These are phyloP conservation scores for Macropodus opercularis DNA, from an alignment of 2,797 vertebrate species.

Conservation along the genomic window DNA sequence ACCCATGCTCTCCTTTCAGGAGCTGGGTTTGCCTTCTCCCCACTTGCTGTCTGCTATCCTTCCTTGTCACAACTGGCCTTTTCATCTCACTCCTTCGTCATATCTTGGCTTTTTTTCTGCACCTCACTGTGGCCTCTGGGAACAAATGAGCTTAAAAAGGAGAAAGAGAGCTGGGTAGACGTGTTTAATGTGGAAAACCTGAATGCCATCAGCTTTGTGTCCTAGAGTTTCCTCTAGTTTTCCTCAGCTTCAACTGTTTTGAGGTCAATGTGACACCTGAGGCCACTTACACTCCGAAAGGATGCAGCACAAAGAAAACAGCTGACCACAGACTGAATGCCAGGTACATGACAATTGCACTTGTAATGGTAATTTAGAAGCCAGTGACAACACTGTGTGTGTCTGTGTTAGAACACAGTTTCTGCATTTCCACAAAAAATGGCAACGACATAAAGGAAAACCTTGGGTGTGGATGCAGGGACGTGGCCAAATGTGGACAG, in stretches of 20 bases:
- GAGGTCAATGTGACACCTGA: conserved; percentile 46
- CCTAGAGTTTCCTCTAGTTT: conserved; percentile 19
- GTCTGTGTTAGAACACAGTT: neutral
- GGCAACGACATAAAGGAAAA: neutral
- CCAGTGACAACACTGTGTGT: neutral
- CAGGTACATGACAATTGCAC: neutral
- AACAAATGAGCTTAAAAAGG: conserved; percentile 32
- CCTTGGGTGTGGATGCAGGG: neutral
- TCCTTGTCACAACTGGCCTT: conserved; percentile 63
- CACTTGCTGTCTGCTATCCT: conserved; percentile 36
- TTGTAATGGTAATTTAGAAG: conserved; percentile 7
- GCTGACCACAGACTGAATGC: neutral
- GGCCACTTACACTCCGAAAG: conserved; percentile 33
- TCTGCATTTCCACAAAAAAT: neutral
- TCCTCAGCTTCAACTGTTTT: conserved; percentile 28
- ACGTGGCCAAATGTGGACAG: neutral
- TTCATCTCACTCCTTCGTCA: conserved; percentile 58
- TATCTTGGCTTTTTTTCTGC: conserved; percentile 46
- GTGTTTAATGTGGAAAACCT: conserved; percentile 58
- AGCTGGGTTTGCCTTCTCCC: conserved; percentile 43
- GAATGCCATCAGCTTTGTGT: conserved; percentile 9
- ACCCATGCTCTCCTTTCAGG: conserved; percentile 41
- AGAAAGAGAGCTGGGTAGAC: conserved; percentile 23
- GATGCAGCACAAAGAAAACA: conserved; percentile 3
- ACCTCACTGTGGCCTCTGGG: conserved; percentile 40